Conservation (phyloP, 2,888 invertebrate species). For the Hydropsyche betteni region DNA sequence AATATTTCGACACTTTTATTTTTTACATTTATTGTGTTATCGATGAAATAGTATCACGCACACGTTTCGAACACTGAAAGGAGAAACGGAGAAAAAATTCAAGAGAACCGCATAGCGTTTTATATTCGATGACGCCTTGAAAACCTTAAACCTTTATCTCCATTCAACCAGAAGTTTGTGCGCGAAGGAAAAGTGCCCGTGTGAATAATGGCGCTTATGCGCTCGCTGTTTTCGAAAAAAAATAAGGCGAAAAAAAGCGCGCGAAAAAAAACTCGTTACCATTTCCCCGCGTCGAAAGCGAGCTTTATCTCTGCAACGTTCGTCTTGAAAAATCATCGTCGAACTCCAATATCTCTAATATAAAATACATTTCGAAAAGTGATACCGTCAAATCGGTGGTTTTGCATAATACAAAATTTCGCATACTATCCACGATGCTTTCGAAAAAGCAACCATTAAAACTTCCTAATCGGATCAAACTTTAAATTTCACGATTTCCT, state of each 20-base stretch:
- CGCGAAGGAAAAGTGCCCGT: slow-evolving; percentile 13
- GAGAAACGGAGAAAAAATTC: background rate
- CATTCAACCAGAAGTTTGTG: slow-evolving; percentile 10
- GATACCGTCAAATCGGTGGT: no score
- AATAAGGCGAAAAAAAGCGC: background rate
- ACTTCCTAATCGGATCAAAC: no score
- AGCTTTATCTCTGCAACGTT: background rate
- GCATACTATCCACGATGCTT: no score
- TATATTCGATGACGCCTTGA: slow-evolving; percentile 16
- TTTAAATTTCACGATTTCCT: no score
- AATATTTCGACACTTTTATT: no score
- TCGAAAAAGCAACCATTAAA: no score
- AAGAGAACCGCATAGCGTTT: background rate
- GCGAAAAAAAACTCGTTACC: background rate
- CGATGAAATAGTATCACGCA: background rate
- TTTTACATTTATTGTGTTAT: background rate
- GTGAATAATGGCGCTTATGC: slow-evolving; percentile 14
- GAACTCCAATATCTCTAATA: no score
- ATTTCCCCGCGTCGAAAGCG: background rate
- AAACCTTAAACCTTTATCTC: slow-evolving; percentile 18
- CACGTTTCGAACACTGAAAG: background rate
- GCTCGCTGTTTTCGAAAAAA: background rate
- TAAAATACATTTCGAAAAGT: no score
- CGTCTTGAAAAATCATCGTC: no score
- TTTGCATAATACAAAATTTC: no score